Conservation (phyloP, 2,113 vertebrate genomes). For the Gasterosteus aculeatus region DNA sequence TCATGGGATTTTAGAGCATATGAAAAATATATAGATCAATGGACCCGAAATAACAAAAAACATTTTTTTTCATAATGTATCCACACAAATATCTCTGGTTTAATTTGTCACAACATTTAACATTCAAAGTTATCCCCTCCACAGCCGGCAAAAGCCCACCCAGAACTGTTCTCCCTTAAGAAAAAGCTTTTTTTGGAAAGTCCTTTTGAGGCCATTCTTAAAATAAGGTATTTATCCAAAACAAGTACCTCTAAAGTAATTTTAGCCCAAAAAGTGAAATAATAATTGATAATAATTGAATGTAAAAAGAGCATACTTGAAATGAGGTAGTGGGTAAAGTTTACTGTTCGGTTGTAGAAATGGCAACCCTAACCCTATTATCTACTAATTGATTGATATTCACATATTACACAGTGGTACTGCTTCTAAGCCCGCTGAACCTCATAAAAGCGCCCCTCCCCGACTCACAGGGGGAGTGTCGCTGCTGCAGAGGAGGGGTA, state of each 20-base stretch:
- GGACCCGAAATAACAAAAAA: background rate
- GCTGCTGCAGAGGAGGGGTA: background rate
- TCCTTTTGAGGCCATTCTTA: background rate
- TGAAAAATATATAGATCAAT: background rate
- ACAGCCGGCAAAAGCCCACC: too few relatives aligned
- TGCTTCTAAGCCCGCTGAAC: slow-evolving; percentile 5
- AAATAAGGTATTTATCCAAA: too few relatives aligned
- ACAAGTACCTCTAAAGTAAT: background rate
- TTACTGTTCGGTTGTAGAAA: background rate
- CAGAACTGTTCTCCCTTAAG: too few relatives aligned
- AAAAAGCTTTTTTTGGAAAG: too few relatives aligned
- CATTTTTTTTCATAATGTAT: background rate
- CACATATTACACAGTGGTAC: background rate
- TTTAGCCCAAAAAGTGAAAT: too few relatives aligned
- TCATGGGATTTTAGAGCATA: rapidly evolving
- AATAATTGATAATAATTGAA: background rate
- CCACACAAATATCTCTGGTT: background rate
- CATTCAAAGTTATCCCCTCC: background rate
- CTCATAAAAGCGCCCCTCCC: slow-evolving; percentile 14
- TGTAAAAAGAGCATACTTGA: background rate
- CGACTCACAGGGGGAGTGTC: slow-evolving; percentile 16
- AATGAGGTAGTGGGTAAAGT: background rate
- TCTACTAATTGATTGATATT: background rate
- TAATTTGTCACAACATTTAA: background rate
- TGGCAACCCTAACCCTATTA: background rate